phyloP scores from a whole-genome alignment of 2,113 vertebrate species.

The Connochaetes taurinus region DNA sequence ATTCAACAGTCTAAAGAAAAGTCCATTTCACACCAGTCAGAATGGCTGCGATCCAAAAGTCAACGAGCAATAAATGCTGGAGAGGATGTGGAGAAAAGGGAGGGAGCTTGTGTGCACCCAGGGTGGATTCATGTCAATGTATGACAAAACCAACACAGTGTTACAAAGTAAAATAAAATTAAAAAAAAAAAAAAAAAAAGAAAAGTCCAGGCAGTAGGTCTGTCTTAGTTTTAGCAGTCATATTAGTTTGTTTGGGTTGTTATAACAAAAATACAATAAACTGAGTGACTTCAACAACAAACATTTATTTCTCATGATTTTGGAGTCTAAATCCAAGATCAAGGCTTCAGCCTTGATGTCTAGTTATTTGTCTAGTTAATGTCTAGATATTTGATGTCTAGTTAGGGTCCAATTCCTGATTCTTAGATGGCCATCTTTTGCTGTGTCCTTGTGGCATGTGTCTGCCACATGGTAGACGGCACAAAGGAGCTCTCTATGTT shows the following conservation, averaged over 20 bases:
- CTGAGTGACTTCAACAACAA: neutral
- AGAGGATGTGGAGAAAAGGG: no score
- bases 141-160: no score
- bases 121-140: no score
- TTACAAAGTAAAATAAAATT: no score
- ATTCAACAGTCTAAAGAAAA: neutral
- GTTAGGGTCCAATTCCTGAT: neutral
- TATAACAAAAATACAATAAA: neutral
- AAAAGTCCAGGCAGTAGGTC: neutral
- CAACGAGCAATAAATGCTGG: no score
- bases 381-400: neutral
- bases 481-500: neutral
- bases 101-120: no score
- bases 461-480: neutral
- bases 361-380: neutral
- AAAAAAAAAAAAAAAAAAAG: neutral
- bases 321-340: neutral
- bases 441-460: neutral
- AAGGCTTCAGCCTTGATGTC: neutral
- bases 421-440: neutral
- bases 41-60: no score
- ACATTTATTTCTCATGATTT: neutral
- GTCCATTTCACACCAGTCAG: no score
- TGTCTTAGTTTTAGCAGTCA: neutral
- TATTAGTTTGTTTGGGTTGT: neutral